Base-by-base conservation (phyloP, 1,140 invertebrate species). In the Temnothorax longispinosus region DNA sequence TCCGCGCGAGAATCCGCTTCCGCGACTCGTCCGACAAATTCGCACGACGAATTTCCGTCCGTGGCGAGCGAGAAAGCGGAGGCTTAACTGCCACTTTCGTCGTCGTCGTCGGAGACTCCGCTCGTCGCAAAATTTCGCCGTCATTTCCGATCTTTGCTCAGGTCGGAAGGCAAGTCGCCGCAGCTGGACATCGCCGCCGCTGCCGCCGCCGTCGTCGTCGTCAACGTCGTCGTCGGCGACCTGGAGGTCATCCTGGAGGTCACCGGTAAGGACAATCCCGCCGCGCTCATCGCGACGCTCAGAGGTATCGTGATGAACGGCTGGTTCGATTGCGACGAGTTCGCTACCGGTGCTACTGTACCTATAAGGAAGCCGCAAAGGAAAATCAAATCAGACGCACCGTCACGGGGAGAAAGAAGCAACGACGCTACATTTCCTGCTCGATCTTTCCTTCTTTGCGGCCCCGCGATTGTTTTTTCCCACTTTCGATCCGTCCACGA, bases 301-400 rank as follows among this genome's bases (percentile, higher is more conserved):
- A 94, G 88, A 67, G 94, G 94, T 92, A 95, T 95, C 89, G 94
- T 94, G 92, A 95, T 95, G 88, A 94, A 95, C 90, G 94, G 94
- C 84, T 94, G 94, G 91, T 92, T 95, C 64, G 88, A 89, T 86
- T 94, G 94, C 76, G 92, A 91, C 64, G 94, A 92, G 90, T 93
- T 94, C 44, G 77, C 50, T 41, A 92, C 89, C 76, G 91, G 91
- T 81, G 93, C 89, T 81, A 93, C 92, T 52, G 89, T 88, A 78
- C 90, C 92, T 93, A 84, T 35, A 84, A 74, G 56, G 41, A 74
- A 84, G 32, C 15, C 56, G n/a, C 18, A 75, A 62, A 27, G 54
- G 67, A 50, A 84, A 75, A 75, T 32, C 38, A 47, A 82, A 74
- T 82, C 3, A 74, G 27, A 74, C 38, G 71, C 41, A 21, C 10